Evolutionary conservation across 1,140 invertebrate species (phyloP), one percentile per base, ranked within the genome.

Genomic region (Neodiprion lecontei): DNA sequence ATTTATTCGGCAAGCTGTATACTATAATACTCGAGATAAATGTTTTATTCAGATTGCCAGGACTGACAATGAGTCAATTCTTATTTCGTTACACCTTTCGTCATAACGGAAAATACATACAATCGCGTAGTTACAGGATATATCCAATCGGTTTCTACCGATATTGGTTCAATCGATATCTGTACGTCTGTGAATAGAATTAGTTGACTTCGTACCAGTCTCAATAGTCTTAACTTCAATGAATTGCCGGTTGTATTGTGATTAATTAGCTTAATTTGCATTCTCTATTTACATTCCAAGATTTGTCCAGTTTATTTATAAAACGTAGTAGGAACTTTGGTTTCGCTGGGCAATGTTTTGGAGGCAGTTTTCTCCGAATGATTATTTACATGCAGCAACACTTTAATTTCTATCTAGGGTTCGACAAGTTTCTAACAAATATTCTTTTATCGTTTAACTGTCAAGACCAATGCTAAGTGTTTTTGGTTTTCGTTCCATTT

Each of bases 291-390:
- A 87, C 86, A 87, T 82, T 85, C 80, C 82, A 87, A 86, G 83
- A 86, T 86, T 83, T 84, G 86, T 88, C 85, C 80, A 85, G 84
- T 86, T 84, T 80, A 85, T 82, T 87, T 87, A 86, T 87, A 87
- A 88, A 88, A 87, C 85, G 86, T 88, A 88, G 85, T 88, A 88
- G 87, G 87, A 88, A 88, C 86, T 88, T 88, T 88, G 87, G 86
- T 88, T 88, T 88, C 86, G 83, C 86, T 86, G 85, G 85, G 84
- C 83, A 87, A 88, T 87, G 86, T 88, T 88, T 88, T 84, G 84
- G 81, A 79, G 87, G 82, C 87, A 88, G 86, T 87, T 88, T 88
- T 83, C 84, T 85, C 81, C 81, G 78, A 40, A 40, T 40, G 28
- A 40, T 40, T 40, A 40, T 40, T 40, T 40, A 40, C 28, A 40